Evolutionary conservation across 2,113 vertebrate species (phyloP).

Genomic region (Perca fluviatilis): DNA sequence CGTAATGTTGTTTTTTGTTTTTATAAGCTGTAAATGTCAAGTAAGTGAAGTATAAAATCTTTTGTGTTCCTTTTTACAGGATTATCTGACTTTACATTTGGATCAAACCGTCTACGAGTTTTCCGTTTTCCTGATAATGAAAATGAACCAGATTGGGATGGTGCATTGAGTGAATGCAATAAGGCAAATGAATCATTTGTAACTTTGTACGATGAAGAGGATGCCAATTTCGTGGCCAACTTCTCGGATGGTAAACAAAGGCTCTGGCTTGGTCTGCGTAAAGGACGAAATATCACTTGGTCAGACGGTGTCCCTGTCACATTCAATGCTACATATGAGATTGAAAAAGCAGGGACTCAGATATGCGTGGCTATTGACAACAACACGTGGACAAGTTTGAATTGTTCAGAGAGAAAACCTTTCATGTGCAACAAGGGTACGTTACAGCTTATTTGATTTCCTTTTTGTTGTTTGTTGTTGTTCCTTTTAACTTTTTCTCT

Average conservation of each 20-base stretch:
- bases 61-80: slow-evolving; percentile 43
- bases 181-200: accelerated
- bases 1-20: neutral
- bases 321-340: accelerated
- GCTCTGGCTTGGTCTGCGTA: slow-evolving; percentile 44
- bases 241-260: accelerated
- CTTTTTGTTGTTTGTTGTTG: neutral
- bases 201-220: slow-evolving; percentile 61
- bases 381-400: accelerated
- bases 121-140: too few species aligned
- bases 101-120: slow-evolving; percentile 10
- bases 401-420: neutral
- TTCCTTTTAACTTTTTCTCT: too few species aligned
- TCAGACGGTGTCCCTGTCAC: slow-evolving; percentile 29
- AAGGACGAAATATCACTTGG: neutral
- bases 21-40: neutral
- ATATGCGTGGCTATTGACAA: slow-evolving; percentile 42
- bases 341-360: neutral
- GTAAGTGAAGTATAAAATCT: neutral
- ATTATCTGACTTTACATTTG: slow-evolving; percentile 20
- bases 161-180: accelerated
- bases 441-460: neutral
- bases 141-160: accelerated
- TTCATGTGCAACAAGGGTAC: slow-evolving; percentile 77
- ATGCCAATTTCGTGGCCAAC: neutral